Evolutionary conservation across 2,888 invertebrate genomes (phyloP), one percentile per base, ranked within the genome.

Genomic region (Lasius platythorax): DNA sequence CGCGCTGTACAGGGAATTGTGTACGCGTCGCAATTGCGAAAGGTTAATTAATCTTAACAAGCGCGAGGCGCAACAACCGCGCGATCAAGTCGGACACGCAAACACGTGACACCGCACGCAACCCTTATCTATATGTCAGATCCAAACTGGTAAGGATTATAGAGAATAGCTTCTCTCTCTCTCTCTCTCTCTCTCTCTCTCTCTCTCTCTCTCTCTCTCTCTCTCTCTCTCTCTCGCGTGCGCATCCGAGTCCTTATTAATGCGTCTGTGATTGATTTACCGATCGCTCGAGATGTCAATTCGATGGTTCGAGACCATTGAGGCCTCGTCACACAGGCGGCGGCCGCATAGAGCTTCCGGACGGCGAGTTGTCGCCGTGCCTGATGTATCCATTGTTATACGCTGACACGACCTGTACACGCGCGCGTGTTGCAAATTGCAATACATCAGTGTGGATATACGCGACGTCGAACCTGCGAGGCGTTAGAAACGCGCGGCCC

Each of bases 301-400:
- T 37, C 61, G 46, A 72, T 72, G 61, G 43, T 56, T 33, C 61
- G 58, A 11, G 58, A 56, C 79, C 40, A 58, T 58, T 43, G 58
- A 43, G 28, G 33, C 64, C 58, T 11, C 58, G 11, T 43, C 58
- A 43, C 58, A 43, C 33, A 28, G 37, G 9, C 68, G 68, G 18
- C 72, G 72, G 72, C 18, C 28, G 46, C 30, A 73, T 12, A 33
- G 43, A 9, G 72, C 46, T 79, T 72, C 74, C 79, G 79, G 58
- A 33, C 56, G 58, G 28, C 79, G 23, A 18, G 40, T 37, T 37
- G 58, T 46, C 64, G 37, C 43, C 43, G 56, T 79, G 73, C 46
- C 73, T 61, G 79, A 81, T 81, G 79, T 81, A 81, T 81, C 79
- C 61, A 81, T 81, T 81, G 79, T 81, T 81, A 28, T 28, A 61